phyloP scores from a whole-genome alignment of 1,140 invertebrate genomes.

The Drosophila triauraria region DNA sequence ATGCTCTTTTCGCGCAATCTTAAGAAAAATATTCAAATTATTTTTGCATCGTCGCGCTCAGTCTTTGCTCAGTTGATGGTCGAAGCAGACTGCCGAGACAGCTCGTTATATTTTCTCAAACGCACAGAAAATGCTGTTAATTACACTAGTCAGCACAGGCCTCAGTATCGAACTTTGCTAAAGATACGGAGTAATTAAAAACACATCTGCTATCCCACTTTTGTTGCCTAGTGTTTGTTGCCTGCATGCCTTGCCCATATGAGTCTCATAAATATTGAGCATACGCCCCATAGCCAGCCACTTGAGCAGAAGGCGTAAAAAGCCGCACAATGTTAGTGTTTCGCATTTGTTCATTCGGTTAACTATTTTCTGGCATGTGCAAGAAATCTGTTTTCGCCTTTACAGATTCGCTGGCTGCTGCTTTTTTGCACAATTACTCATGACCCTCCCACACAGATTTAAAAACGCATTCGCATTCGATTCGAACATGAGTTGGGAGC shows the following conservation, averaged over 20 bases:
- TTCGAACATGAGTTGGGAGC: constrained; percentile 15
- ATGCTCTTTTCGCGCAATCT: constrained; percentile 3
- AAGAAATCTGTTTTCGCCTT: constrained; percentile 38
- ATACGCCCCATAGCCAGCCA: constrained; percentile 62
- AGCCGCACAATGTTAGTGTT: constrained; percentile 21
- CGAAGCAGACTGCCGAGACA: constrained; percentile 55
- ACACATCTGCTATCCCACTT: constrained; percentile 9
- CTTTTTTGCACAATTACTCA: constrained; percentile 34
- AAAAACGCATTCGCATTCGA: background rate
- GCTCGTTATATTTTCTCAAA: constrained; percentile 51
- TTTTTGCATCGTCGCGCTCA: constrained; percentile 43
- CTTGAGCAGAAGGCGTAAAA: constrained; percentile 34
- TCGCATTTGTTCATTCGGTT: constrained; percentile 45
- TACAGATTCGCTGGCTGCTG: constrained; percentile 23
- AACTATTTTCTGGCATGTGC: constrained; percentile 56
- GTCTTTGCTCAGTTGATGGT: constrained; percentile 73
- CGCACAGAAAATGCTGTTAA: constrained; percentile 57
- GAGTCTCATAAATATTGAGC: constrained; percentile 70
- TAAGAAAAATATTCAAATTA: constrained; percentile 57
- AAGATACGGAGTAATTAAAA: background rate
- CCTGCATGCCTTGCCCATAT: constrained; percentile 58
- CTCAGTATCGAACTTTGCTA: no score
- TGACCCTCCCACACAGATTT: constrained; percentile 21
- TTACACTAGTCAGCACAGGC: constrained; percentile 62
- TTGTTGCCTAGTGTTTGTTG: constrained; percentile 46